Base-by-base conservation (phyloP, 2,113 vertebrate species). In the Centrocercus urophasianus region DNA sequence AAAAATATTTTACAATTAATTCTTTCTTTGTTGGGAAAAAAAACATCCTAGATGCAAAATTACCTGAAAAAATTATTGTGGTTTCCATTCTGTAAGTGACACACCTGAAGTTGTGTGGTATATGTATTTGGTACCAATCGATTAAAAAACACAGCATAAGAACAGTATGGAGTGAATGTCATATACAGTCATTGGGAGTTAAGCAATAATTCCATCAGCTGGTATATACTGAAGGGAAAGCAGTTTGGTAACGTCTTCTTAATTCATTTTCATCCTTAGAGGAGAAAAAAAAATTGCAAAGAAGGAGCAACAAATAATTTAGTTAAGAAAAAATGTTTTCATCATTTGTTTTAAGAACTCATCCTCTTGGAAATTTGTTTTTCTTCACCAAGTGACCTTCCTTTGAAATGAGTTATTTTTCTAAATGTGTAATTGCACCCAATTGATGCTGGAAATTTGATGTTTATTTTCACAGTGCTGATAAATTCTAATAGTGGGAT, bases 361-460 rank as follows among this genome's bases (percentile, higher is more conserved):
- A 38, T 73, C 64, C 21, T 79, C 27, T 89, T 90, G 74, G 79
- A 93, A 83, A 86, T 50, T 78, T 61, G 50, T 20, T 92, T 95
- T 81, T 86, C 80, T 96, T 96, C 91, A 94, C 56, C 77, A 97
- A 97, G 93, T 97, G 95, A 40, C 95, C 95, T 97, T 97, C 89
- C 45, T 80, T 94, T 85, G 83, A 93, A 96, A 71, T 84, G 84
- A 93, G 24, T 80, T 96, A 88, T 93, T 95, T 95, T 88, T 96
- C 77, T 89, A 95, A 94, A 43, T 89, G 47, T 87, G 61, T 90
- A 93, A 45, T 76, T 95, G 78, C 36, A 89, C 59, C 83, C 87
- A 66, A 42, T 11, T 79, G 56, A 80, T 89, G 80, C 34, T 96
- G 90, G 93, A 89, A 95, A 95, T 91, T 74, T 40, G 69, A 79